Evolutionary conservation across 2,888 invertebrate genomes (phyloP), one percentile per base, ranked within the genome.

Genomic region (Busseola fusca): DNA sequence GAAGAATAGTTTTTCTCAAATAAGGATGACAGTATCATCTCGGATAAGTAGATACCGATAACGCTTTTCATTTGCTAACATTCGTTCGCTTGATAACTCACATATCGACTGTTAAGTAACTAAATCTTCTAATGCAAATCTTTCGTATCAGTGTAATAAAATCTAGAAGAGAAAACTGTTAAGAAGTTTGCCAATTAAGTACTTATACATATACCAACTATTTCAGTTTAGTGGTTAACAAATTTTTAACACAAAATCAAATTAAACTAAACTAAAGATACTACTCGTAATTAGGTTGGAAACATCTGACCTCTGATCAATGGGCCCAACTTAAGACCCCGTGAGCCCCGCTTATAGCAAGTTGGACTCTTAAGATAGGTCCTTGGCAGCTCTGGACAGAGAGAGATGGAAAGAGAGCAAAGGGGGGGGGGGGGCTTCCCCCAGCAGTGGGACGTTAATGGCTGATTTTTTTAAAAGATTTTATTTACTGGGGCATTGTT

Each of bases 1-100:
- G 10, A 42, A 60, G 21, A 62, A 57, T 56, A 45, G 45, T 60
- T 74, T 67, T 57, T 57, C 21, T 50, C n/a, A 25, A 56, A 66
- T 9, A 34, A 27, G 1, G 40, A 48, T 21, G 10, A 64, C 25
- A 48, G 25, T 50, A 64, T 54, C 34, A 45, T 5, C 9, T 27
- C 10, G 21, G 25, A 9, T 48, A 21, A 21, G 21, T 48, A 34
- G 34, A 34, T 34, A 34, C 34, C 34, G 5, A n/a, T 10, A 48
- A 1, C 21, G 48, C 21, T 48, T 48, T 48, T 48, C 48, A 48
- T 48, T 48, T n/a, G 48, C 48, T 48, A 48, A 21, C 10, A 48
- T 48, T 48, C 21, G 21, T 48, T 48, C 16, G 16, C 16, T 25
- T 54, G 25, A 54, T 27, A 7, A 54, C 21, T 58, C 40, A 50